Conservation (phyloP, 1,140 invertebrate species). For the Drosophila sulfurigaster region DNA sequence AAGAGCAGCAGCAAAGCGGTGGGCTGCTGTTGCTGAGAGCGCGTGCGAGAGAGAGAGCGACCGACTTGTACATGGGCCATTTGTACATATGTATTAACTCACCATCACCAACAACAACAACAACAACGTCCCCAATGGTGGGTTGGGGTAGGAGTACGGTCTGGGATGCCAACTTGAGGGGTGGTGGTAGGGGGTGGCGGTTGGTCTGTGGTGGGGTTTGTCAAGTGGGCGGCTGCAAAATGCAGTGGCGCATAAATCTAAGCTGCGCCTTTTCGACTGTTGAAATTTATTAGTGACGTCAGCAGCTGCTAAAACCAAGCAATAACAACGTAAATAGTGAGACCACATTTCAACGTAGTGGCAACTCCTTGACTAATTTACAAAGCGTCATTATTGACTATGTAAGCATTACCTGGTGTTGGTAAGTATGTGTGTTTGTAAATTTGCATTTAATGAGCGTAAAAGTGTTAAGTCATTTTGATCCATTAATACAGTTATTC, state of each 20-base stretch:
- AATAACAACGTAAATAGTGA: slow-evolving; percentile 15
- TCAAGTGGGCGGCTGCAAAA: slow-evolving; percentile 38
- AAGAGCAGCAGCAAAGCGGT: slow-evolving; percentile 30
- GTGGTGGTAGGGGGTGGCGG: slow-evolving; percentile 2
- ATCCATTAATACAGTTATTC: slow-evolving; percentile 33
- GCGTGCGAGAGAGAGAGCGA: slow-evolving; percentile 56
- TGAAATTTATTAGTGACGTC: slow-evolving; percentile 54
- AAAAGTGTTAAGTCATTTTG: slow-evolving; percentile 38
- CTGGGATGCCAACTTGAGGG: slow-evolving; percentile 30
- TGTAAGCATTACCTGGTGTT: slow-evolving; percentile 12
- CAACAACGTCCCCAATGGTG: slow-evolving; percentile 33
- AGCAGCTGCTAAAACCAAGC: slow-evolving; percentile 22
- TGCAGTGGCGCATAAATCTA: slow-evolving; percentile 58
- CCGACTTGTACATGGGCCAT: slow-evolving; percentile 59
- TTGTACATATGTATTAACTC: slow-evolving; percentile 75
- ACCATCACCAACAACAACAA: slow-evolving; percentile 38
- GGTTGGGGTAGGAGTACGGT: slow-evolving; percentile 27
- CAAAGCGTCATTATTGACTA: slow-evolving; percentile 46
- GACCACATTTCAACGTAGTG: slow-evolving; percentile 34
- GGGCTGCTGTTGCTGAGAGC: slow-evolving; percentile 54
- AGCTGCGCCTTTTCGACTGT: slow-evolving; percentile 42
- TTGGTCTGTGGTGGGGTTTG: slow-evolving; percentile 27
- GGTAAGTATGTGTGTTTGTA: slow-evolving; percentile 1
- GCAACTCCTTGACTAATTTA: slow-evolving; percentile 42
- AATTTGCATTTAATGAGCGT: slow-evolving; percentile 1